These are phyloP conservation scores for Alauda arvensis DNA, from an alignment of 2,797 vertebrate genomes.

Conservation along the genomic window DNA sequence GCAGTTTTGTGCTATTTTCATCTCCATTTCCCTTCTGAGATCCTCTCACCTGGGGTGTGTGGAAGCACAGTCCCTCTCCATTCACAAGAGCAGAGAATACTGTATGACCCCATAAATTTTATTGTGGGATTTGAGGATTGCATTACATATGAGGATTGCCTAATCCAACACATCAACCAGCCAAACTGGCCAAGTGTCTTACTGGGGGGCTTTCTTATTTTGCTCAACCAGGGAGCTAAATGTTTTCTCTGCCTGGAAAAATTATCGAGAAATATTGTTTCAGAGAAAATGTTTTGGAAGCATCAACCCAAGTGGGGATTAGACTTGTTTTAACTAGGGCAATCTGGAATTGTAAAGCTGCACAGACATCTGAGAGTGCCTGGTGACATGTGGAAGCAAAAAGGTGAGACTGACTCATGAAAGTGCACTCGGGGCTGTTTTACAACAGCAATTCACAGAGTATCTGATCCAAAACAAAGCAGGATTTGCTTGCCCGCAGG, in stretches of 20 bases:
- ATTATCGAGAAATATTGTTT: conserved; percentile 19
- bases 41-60: neutral
- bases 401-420: conserved; percentile 50
- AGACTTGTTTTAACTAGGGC: neutral
- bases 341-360: neutral
- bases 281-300: conserved; percentile 24
- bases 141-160: neutral
- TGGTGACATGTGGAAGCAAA: neutral
- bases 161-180: neutral
- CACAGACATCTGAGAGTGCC: neutral
- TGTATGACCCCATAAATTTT: neutral
- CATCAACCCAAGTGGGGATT: conserved; percentile 9
- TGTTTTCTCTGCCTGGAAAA: conserved; percentile 1
- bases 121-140: neutral
- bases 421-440: neutral
- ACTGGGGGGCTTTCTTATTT: neutral
- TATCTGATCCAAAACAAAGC: conserved; percentile 47
- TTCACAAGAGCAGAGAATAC: neutral
- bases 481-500: conserved; percentile 36
- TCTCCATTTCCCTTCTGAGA: neutral
- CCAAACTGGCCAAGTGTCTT: neutral
- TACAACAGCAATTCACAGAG: conserved; percentile 4
- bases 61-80: neutral
- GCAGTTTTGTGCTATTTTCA: neutral
- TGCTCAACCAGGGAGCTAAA: neutral